These are phyloP conservation scores for Philotrypesis tridentata DNA, from an alignment of 1,140 invertebrate genomes.

Conservation along the genomic window DNA sequence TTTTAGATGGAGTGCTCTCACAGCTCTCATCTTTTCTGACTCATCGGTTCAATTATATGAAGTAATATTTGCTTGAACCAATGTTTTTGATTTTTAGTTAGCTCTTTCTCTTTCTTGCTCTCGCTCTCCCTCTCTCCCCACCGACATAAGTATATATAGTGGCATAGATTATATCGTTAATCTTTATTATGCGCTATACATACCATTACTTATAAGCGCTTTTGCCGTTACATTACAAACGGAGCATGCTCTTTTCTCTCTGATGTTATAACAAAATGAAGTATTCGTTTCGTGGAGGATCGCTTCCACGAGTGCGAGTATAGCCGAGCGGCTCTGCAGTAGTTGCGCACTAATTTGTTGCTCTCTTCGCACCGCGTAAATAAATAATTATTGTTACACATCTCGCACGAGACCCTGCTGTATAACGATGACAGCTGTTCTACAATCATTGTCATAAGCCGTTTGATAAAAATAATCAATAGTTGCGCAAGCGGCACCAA, in stretches of 20 bases:
- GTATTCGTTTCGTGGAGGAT: not conserved
- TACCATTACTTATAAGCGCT: not conserved
- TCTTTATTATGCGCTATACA: not conserved
- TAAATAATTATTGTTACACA: not conserved
- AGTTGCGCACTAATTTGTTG: no score
- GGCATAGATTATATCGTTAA: not conserved
- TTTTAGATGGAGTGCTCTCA: not conserved
- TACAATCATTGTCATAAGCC: not conserved
- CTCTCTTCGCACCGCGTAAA: not conserved
- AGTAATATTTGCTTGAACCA: conserved; percentile 36
- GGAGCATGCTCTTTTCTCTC: no score
- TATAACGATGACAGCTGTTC: not conserved
- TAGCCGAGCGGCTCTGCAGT: not conserved
- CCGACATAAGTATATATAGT: no score
- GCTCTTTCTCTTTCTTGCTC: no score
- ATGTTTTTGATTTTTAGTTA: not conserved
- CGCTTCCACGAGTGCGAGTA: not conserved
- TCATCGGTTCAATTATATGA: conserved; percentile 37
- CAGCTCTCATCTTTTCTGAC: not conserved
- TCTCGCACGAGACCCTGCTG: no score
- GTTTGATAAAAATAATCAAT: not conserved
- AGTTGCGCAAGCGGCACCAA: not conserved
- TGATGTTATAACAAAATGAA: no score
- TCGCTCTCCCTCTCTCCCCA: no score
- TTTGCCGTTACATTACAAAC: no score